Conservation (phyloP, 2,113 vertebrate species). For the Cichladusa arquata region DNA sequence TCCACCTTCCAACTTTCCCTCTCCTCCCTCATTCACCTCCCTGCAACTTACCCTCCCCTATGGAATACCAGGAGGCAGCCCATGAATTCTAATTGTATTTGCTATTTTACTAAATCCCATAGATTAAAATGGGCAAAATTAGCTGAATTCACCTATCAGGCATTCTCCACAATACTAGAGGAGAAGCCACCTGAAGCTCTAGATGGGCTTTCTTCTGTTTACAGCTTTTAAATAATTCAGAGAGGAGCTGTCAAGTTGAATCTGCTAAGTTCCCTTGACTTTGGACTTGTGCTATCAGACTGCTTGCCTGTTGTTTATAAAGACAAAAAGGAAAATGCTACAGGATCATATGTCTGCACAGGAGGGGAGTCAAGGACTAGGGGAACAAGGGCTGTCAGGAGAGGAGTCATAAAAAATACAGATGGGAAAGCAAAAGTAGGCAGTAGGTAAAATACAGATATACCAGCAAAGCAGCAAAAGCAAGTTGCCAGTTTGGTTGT, state of each 20-base stretch:
- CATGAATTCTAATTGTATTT: neutral
- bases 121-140: neutral
- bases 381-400: conserved; percentile 5
- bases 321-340: conserved; percentile 21
- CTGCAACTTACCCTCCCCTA: neutral
- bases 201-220: neutral
- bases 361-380: conserved; percentile 28
- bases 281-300: neutral
- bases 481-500: neutral
- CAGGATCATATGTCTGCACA: neutral
- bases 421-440: neutral
- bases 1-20: neutral
- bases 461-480: neutral
- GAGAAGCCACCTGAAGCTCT: conserved; percentile 21
- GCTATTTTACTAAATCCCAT: neutral
- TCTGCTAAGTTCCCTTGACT: conserved; percentile 44
- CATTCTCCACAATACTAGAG: neutral
- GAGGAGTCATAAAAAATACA: neutral
- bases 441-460: conserved; percentile 5
- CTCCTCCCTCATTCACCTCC: neutral
- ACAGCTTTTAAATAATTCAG: conserved; percentile 55
- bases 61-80: neutral
- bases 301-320: conserved; percentile 37
- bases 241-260: conserved; percentile 31
- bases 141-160: neutral